Percentiles rank a stretch among this genome's conserved stretches.
Conservation (phyloP, 2,888 invertebrate species). For the Sinelater perroti region DNA sequence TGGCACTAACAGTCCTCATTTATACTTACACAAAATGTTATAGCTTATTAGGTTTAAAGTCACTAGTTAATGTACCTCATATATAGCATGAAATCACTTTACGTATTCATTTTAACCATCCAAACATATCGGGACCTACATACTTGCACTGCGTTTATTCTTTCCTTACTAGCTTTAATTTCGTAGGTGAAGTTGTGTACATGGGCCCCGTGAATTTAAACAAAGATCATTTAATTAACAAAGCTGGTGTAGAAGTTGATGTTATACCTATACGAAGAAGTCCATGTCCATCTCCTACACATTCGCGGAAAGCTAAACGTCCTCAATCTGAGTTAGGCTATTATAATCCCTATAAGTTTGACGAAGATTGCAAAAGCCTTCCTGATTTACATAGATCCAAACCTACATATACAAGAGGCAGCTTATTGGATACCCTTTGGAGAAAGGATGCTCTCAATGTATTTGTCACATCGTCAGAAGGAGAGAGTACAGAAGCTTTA, state of each 20-base stretch:
- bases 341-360: conserved; percentile 46
- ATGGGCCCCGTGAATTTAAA: conserved; percentile 62
- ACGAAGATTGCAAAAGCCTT: conserved; percentile 55
- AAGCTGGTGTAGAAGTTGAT: conserved; percentile 63
- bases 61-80: conserved; percentile 33
- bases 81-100: conserved; percentile 32
- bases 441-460: conserved; percentile 54
- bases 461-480: conserved; percentile 43
- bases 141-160: background rate
- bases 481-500: conserved; percentile 53
- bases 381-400: conserved; percentile 54
- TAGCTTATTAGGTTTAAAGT: conserved; percentile 33
- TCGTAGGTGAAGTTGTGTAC: conserved; percentile 60
- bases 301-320: conserved; percentile 48
- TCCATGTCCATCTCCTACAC: conserved; percentile 57
- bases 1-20: conserved; percentile 37
- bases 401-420: conserved; percentile 41
- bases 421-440: conserved; percentile 53
- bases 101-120: conserved; percentile 32
- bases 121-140: conserved; percentile 58
- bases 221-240: conserved; percentile 67
- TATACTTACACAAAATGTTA: conserved; percentile 29
- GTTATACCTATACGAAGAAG: conserved; percentile 60
- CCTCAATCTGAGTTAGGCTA: conserved; percentile 57
- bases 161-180: conserved; percentile 31